phyloP scores from a whole-genome alignment of 2,113 vertebrate species.

The Tragelaphus scriptus region DNA sequence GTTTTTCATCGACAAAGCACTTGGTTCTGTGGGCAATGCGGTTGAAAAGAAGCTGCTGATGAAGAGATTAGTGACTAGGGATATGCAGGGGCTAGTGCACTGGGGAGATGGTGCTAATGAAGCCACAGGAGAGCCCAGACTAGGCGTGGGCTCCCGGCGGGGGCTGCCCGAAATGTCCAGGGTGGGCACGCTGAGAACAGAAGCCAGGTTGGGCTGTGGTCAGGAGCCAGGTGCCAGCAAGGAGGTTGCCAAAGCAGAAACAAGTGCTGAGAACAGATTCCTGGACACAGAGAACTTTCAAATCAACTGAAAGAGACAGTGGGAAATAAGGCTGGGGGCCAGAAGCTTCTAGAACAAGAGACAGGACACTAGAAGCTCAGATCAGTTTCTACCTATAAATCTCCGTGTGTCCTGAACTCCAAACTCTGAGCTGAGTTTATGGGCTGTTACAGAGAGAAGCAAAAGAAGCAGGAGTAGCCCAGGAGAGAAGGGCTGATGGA shows the following conservation, averaged over 20 bases:
- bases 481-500: background rate
- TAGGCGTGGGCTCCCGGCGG: fast-evolving
- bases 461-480: background rate
- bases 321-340: background rate
- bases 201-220: background rate
- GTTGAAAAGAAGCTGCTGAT: constrained; percentile 46
- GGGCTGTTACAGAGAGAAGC: background rate
- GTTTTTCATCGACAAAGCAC: constrained; percentile 66
- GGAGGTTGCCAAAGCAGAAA: background rate
- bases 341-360: background rate
- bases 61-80: constrained; percentile 20
- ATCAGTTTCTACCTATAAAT: background rate
- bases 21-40: constrained; percentile 54
- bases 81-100: background rate
- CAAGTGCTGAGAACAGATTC: background rate
- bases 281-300: background rate
- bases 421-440: background rate
- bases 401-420: background rate
- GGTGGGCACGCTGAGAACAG: background rate
- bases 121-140: background rate
- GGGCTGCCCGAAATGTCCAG: fast-evolving
- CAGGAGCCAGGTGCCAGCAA: background rate
- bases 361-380: background rate
- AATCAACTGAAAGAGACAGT: background rate
- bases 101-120: background rate